phyloP scores from a whole-genome alignment of 2,888 invertebrate species.

The Eurytoma californica region DNA sequence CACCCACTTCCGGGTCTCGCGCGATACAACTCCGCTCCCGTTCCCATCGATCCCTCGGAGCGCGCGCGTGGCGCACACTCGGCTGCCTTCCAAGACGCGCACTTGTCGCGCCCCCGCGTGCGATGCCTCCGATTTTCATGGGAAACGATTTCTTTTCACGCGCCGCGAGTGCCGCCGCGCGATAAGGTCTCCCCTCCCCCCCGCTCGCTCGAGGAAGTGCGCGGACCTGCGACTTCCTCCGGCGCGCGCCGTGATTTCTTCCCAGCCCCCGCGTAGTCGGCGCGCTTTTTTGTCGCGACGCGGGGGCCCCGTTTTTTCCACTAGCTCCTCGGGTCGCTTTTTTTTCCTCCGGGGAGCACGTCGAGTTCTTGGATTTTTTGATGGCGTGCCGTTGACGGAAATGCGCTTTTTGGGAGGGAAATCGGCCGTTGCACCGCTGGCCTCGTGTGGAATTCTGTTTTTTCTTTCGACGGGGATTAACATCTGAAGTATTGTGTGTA shows the following conservation, averaged over 20 bases:
- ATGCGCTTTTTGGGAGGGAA: neutral
- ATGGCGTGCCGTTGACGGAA: neutral
- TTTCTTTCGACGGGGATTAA: no score
- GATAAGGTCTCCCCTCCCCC: conserved; percentile 45
- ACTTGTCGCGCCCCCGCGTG: conserved; percentile 39
- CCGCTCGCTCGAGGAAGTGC: conserved; percentile 5
- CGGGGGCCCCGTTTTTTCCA: neutral
- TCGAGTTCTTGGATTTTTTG: neutral
- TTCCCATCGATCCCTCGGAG: conserved; percentile 49
- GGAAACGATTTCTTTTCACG: conserved; percentile 54
- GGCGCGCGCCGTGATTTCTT: neutral
- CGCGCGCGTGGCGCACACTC: neutral
- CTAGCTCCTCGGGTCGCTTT: neutral
- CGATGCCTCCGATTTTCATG: conserved; percentile 53
- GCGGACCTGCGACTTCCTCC: neutral
- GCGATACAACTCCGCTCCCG: neutral
- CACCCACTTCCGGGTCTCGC: conserved; percentile 45
- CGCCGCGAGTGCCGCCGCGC: conserved; percentile 31
- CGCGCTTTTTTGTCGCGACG: neutral
- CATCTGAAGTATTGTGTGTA: no score
- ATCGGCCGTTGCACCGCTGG: neutral
- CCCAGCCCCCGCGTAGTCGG: neutral
- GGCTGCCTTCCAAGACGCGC: conserved; percentile 2
- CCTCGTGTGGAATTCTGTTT: no score
- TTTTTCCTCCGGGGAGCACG: neutral